These are phyloP conservation scores for Ericerus pela DNA, from an alignment of 1,140 invertebrate genomes.

Conservation along the genomic window DNA sequence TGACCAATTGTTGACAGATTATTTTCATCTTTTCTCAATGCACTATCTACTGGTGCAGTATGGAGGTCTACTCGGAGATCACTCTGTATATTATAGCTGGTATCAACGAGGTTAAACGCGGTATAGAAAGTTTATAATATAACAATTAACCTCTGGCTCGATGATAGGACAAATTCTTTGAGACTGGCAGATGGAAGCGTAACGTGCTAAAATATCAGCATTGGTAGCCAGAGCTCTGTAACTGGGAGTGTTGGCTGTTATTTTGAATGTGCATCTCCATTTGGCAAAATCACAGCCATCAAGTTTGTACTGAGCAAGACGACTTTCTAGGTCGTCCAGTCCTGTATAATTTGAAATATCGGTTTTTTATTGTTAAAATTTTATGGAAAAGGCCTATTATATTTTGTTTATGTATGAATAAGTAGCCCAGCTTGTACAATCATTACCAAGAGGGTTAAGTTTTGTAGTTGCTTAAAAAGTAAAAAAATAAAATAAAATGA, in stretches of 20 bases:
- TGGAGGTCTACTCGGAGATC: too few relatives aligned
- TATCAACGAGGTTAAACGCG: too few relatives aligned
- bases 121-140: not conserved
- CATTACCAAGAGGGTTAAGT: not conserved
- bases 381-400: too few relatives aligned
- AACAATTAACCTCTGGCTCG: conserved; percentile 58
- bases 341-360: conserved; percentile 42
- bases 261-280: conserved; percentile 95
- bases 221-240: conserved; percentile 83
- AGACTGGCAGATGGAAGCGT: conserved; percentile 93
- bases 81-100: too few relatives aligned
- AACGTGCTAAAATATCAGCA: conserved; percentile 90
- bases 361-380: too few relatives aligned
- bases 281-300: conserved; percentile 97
- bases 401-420: too few relatives aligned
- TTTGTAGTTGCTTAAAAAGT: not conserved
- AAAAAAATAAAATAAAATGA: not conserved
- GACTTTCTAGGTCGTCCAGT: conserved; percentile 81
- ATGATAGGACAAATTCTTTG: conserved; percentile 96
- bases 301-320: conserved; percentile 96
- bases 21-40: too few relatives aligned
- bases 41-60: too few relatives aligned
- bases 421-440: not conserved
- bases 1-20: too few relatives aligned
- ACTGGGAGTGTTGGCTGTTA: conserved; percentile 75